Conservation (phyloP, 2,797 vertebrate species). For the Meda fulgida region DNA sequence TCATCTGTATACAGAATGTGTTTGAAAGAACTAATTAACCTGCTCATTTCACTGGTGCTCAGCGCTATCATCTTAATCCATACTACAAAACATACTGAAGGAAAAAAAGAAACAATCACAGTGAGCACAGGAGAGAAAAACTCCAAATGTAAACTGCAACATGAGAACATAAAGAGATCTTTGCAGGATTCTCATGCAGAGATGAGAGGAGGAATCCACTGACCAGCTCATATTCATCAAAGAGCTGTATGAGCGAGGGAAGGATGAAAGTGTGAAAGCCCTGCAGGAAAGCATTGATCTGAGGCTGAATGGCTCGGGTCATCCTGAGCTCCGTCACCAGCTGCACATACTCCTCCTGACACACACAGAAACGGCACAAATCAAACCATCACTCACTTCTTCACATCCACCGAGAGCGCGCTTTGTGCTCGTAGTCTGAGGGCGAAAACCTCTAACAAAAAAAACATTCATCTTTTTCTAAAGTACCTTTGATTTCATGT, state of each 20-base stretch:
- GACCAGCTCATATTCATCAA: slow-evolving; percentile 98
- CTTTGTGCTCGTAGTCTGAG: neutral
- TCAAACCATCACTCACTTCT: neutral
- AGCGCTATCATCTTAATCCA: neutral
- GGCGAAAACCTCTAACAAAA: neutral
- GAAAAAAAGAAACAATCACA: too few species aligned
- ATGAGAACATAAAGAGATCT: slow-evolving; percentile 8
- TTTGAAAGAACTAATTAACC: neutral
- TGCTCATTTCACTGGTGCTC: neutral
- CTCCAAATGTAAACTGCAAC: slow-evolving; percentile 14
- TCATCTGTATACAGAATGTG: neutral
- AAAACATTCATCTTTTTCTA: neutral
- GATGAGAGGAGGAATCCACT: slow-evolving; percentile 66
- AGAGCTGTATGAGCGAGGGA: slow-evolving; percentile 95
- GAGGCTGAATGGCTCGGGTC: slow-evolving; percentile 98
- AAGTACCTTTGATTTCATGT: neutral
- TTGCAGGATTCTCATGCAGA: neutral
- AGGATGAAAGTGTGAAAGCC: slow-evolving; percentile 99
- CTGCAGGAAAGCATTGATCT: slow-evolving; percentile 96
- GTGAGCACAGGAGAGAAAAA: neutral
- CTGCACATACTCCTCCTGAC: slow-evolving; percentile 96
- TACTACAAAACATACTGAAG: too few species aligned
- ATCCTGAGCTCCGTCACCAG: slow-evolving; percentile 98
- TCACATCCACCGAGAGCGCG: neutral
- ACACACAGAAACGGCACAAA: slow-evolving; percentile 34